Conservation (phyloP, 2,113 vertebrate species). For the Oreochromis niloticus region DNA sequence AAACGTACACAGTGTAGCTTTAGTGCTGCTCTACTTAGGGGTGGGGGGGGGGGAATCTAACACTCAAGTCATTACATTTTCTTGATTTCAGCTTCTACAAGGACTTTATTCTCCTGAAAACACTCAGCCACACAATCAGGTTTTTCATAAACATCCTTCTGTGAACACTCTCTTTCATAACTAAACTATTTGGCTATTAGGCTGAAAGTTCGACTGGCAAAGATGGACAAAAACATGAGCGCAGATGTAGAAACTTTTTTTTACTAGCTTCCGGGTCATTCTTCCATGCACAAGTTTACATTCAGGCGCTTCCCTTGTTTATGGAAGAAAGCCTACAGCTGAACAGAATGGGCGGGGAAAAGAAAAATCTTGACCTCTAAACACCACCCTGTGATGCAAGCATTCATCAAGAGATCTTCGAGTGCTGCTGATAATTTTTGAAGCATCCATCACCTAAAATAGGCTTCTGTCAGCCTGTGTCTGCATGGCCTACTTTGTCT, state of each 20-base stretch:
- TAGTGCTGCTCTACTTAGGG: not conserved
- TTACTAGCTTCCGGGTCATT: not conserved
- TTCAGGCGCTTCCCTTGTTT: slow-evolving; percentile 41
- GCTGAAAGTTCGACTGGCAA: not conserved
- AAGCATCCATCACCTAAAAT: slow-evolving; percentile 8
- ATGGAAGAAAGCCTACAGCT: slow-evolving; percentile 13
- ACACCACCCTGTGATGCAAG: slow-evolving; percentile 6
- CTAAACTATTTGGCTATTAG: not conserved
- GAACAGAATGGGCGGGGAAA: not conserved
- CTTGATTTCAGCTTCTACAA: not conserved
- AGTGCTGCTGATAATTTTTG: not conserved
- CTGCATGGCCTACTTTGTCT: not conserved
- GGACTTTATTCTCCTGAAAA: not conserved
- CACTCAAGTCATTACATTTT: not conserved
- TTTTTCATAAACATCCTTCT: not conserved
- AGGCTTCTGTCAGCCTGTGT: not conserved
- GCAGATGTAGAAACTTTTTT: not conserved
- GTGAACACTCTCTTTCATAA: not conserved
- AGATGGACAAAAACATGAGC: not conserved
- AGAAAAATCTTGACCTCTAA: slow-evolving; percentile 6
- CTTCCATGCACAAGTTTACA: slow-evolving; percentile 26
- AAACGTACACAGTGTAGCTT: not conserved
- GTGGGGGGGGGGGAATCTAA: not conserved
- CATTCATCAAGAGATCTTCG: not conserved
- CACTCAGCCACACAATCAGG: not conserved